Percentiles rank a stretch among this genome's conserved stretches.
Evolutionary conservation across 2,888 invertebrate genomes (phyloP).

Genomic region (Rhagophthalmus giganteus): DNA sequence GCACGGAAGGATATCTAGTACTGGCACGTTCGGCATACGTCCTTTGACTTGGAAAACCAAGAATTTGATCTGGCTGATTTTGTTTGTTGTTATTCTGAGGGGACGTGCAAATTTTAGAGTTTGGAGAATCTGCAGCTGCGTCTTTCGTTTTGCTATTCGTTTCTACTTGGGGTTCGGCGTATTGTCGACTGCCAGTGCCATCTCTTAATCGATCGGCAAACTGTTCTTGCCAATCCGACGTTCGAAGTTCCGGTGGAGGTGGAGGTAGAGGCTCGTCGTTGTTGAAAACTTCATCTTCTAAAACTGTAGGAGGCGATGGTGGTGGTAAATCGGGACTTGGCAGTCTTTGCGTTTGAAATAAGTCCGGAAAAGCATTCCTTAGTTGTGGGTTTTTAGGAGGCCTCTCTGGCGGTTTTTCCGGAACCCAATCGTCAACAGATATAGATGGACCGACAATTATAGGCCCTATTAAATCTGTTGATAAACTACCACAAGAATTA

Average conservation of each 20-base stretch:
- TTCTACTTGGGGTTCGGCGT: constrained; percentile 48
- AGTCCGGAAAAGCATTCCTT: constrained; percentile 55
- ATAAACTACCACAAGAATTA: constrained; percentile 63
- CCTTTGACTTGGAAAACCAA: constrained; percentile 45
- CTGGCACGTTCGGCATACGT: constrained; percentile 55
- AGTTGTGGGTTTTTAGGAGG: constrained; percentile 78
- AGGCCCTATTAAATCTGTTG: constrained; percentile 62
- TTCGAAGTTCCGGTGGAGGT: constrained; percentile 62
- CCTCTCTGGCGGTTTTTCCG: constrained; percentile 74
- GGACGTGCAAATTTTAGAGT: neutral
- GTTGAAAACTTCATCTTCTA: constrained; percentile 62
- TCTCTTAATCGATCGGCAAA: constrained; percentile 44
- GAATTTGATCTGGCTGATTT: constrained; percentile 29
- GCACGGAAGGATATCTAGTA: constrained; percentile 55
- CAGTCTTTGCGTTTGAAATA: constrained; percentile 57
- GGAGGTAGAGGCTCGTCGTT: constrained; percentile 69
- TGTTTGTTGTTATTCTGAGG: constrained; percentile 1
- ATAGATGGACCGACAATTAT: constrained; percentile 66
- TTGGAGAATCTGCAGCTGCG: neutral
- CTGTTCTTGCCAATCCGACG: constrained; percentile 46
- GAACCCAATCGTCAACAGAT: constrained; percentile 69
- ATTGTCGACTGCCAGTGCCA: constrained; percentile 42
- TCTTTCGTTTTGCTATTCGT: constrained; percentile 30
- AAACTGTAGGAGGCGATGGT: constrained; percentile 65
- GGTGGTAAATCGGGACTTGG: constrained; percentile 66